Base-by-base conservation (phyloP, 2,113 vertebrate genomes). In the Emydura subglobosa region DNA sequence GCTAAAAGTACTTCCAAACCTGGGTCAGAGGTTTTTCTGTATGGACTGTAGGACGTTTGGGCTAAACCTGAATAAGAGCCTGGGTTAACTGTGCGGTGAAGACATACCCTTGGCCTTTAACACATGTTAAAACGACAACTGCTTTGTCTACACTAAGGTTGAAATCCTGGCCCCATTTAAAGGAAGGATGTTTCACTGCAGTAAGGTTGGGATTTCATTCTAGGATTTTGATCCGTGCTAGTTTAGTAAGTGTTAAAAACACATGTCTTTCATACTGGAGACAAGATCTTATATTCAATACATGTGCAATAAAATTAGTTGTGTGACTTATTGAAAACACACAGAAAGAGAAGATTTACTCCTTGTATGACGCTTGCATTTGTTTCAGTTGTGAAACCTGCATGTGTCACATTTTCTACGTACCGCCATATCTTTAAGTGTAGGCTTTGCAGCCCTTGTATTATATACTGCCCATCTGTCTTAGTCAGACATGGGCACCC, bases 301-400 rank as follows among this genome's bases (percentile, higher is more conserved):
- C 19, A 11, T 27, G 39, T 85, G 68, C 44, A 72, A 49, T 2
- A 79, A 17, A 10, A 4, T 22, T 65, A 12, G 19, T 3, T 85
- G 90, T 80, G 84, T 90, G 72, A 65, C 85, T 72, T 88, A 85
- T 27, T 91, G 29, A 83, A 85, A 95, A 61, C 31, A 61, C 61
- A 90, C 83, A 74, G 54, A 61, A 31, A 61, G 65, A 83, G 87
- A 90, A 92, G 54, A 91, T 95, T 90, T 53, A 51, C 78, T 90
- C 82, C 91, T 89, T 90, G 72, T 42, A 3, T 3, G 44, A 25
- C n/a, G 16, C 24, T 86, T 59, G 80, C 54, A n/a, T 27, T 55
- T 34, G 47, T 61, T 82, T 80, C 12, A 31, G 51, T 59, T 84
- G 72, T 88, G 39, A 85, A 78, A 7, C 6, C 1, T n/a, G 57